These are phyloP conservation scores for Neomonachus schauinslandi DNA, from an alignment of 2,113 vertebrate genomes.

Conservation along the genomic window DNA sequence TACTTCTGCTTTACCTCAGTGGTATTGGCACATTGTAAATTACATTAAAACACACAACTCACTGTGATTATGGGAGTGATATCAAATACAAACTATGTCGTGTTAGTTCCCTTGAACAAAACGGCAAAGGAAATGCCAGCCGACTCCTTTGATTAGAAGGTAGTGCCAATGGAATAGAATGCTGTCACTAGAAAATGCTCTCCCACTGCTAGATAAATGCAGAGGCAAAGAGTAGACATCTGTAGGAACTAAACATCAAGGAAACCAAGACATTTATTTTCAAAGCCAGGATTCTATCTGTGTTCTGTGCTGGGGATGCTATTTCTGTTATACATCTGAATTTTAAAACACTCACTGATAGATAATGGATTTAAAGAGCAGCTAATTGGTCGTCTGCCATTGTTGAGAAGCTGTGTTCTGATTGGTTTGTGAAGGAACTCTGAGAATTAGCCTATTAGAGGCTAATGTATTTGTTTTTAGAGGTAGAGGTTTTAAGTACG, in stretches of 20 bases:
- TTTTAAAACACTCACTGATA: conserved; percentile 57
- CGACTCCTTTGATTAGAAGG: conserved; percentile 59
- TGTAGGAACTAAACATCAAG: background rate
- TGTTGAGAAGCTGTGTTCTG: conserved; percentile 69
- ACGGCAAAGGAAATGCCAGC: conserved; percentile 56
- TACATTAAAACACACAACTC: conserved; percentile 69
- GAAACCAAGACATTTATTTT: conserved; percentile 45
- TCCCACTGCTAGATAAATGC: conserved; percentile 13
- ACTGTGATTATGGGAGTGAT: conserved; percentile 79
- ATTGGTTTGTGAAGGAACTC: conserved; percentile 70
- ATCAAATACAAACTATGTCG: conserved; percentile 26
- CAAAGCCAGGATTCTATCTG: conserved; percentile 31
- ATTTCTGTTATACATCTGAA: conserved; percentile 42
- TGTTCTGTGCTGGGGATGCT: conserved; percentile 41
- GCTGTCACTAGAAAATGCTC: background rate
- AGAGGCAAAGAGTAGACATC: conserved; percentile 53
- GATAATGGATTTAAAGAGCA: conserved; percentile 60
- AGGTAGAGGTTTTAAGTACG: conserved; percentile 74
- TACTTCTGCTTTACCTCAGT: conserved; percentile 69
- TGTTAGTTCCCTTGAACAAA: conserved; percentile 66
- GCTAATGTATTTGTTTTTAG: conserved; percentile 79
- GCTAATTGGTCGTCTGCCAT: conserved; percentile 21
- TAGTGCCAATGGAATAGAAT: background rate
- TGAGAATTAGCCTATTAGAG: conserved; percentile 76
- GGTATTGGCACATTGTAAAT: conserved; percentile 75